Base-by-base conservation (phyloP, 1,140 invertebrate genomes). In the Sogatella furcifera region DNA sequence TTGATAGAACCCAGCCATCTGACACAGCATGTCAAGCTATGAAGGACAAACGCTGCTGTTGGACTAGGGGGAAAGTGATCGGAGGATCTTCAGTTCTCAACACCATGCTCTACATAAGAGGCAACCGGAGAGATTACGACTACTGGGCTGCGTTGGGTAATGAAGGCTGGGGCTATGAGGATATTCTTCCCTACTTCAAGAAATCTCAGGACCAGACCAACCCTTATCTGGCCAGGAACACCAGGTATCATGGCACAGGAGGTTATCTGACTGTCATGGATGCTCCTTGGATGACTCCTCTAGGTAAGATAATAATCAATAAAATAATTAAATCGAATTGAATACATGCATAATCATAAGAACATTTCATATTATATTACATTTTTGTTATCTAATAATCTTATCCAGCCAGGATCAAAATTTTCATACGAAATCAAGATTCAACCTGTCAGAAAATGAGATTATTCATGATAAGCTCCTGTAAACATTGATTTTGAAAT, bases 41-140 rank as follows among this genome's bases (percentile, higher is more conserved):
- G 87, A 77, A 81, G 43, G 88, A 89, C 68, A 81, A 82, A 38
- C 77, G 89, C 38, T 90, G 89, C 69, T 85, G 83, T 64, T 92
- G 89, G 89, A 91, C 89, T 0, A 80, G 88, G 57, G 90, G 90
- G 44, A 90, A 91, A 74, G 77, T 78, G 58, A 69, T 70, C 24
- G 68, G 69, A 0, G 95, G 95, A 0, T 93, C 89, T 0, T 86
- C 84, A 14, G 89, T 91, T 0, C 72, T 92, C 0, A 92, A 92
- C 64, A 90, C 88, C 0, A 91, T 97, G 94, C 80, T 95, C 0
- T 97, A 97, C 71, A 84, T 97, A 6, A 77, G 95, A 59, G 95
- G 95, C 0, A 95, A 97, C 75, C 81, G 84, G 60, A 76, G 84
- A 3, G 94, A 97, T 71, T 98, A 84, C 68, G 90, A 97, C 71